Base-by-base conservation (phyloP, 2,113 vertebrate genomes). In the Donacobius atricapilla region DNA sequence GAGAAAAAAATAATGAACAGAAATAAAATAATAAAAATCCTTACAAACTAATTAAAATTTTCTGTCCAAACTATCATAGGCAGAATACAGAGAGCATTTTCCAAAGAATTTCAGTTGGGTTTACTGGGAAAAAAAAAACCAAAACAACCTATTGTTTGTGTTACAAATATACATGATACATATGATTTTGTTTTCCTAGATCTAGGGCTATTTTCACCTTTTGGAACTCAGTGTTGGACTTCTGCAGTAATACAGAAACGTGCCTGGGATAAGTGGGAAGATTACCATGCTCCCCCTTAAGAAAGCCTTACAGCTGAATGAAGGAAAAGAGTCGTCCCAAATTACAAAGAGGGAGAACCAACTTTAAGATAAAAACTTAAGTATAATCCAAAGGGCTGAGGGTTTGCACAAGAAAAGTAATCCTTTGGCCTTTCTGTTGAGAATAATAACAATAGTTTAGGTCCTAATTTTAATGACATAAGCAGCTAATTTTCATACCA, bases 1-100 rank as follows among this genome's bases (percentile, higher is more conserved):
- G 80, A 91, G 69, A 72, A 96, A 96, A 97, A 97, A 97, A 97
- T 97, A 98, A 98, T 94, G 97, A 98, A 97, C 87, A 47, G 95
- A 97, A 64, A 95, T 93, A 94, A 98, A 98, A 97, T 96, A 97
- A 96, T 94, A 96, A 97, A 83, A 94, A 94, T 27, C 76, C 80
- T 83, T 89, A 83, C 89, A 97, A 97, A 94, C 94, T 97, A 97
- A 98, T 98, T 98, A 95, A 97, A 97, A 73, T 94, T 97, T 96
- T 96, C 69, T 94, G 78, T 95, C 84, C 64, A 78, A 83, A 94
- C 73, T 97, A 71, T 78, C 71, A 45, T 40, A 69, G 72, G 85
- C 77, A 96, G 89, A 95, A 89, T 64, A 40, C 64, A 78, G 16
- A 60, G 19, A 88, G 21, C 80, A 87, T 94, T 96, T 97, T 84